Conservation (phyloP, 2,797 vertebrate species). For the Crossoptilon crossoptilon region DNA sequence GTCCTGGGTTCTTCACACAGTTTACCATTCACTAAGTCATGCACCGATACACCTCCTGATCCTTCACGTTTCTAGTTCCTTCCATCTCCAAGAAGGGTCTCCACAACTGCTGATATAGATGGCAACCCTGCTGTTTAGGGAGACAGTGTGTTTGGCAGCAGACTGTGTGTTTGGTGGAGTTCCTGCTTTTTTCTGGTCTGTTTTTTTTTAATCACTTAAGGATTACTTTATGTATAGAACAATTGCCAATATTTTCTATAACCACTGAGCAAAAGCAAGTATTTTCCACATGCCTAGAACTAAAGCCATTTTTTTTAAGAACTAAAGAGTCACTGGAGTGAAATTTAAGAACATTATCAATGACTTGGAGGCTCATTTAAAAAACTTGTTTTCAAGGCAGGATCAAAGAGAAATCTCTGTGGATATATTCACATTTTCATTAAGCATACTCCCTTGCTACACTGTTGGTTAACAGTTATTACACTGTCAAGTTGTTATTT, state of each 20-base stretch:
- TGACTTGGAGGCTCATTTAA: constrained; percentile 48
- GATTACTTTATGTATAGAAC: not conserved
- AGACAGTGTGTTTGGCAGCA: not conserved
- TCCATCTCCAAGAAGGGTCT: not conserved
- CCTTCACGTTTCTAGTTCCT: not conserved
- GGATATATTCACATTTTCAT: constrained; percentile 50
- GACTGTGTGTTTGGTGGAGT: not conserved
- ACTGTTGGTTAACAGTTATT: constrained; percentile 24
- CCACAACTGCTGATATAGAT: not conserved
- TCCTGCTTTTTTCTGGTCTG: not conserved
- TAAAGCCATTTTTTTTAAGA: not conserved
- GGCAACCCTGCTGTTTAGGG: not conserved
- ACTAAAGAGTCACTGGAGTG: constrained; percentile 13
- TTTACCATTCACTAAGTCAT: not conserved
- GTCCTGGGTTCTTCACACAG: fast-evolving
- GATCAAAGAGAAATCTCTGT: constrained; percentile 45
- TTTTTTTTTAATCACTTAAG: not conserved
- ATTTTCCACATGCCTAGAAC: constrained; percentile 36
- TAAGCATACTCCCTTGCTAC: constrained; percentile 8
- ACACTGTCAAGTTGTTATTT: constrained; percentile 52
- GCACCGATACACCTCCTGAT: not conserved
- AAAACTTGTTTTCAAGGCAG: constrained; percentile 47
- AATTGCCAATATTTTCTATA: constrained; percentile 17
- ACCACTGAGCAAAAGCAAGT: not conserved
- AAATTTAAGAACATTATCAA: constrained; percentile 52